A percentile compares a stretch with the other conserved stretches of the same genome.
These are phyloP conservation scores for Halisarca cf. caerulea DNA, from an alignment of 37 sponge, comb jelly and placozoan genomes.

Conservation along the genomic window DNA sequence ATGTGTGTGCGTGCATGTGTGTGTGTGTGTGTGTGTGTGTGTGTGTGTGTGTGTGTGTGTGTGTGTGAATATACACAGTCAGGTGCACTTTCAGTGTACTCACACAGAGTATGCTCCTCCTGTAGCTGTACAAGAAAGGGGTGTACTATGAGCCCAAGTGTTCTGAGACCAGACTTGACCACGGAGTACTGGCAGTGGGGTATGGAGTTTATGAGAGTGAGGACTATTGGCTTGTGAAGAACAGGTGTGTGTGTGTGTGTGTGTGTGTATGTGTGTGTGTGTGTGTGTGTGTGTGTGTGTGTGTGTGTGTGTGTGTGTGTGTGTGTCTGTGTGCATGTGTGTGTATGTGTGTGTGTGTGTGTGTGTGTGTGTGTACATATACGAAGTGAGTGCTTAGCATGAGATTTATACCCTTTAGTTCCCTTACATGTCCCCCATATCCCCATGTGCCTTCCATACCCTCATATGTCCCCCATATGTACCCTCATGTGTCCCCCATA, in stretches of 20 bases:
- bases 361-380: too few species aligned
- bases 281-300: too few species aligned
- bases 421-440: too few species aligned
- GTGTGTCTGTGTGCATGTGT: too few species aligned
- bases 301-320: too few species aligned
- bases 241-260: constrained; percentile 42
- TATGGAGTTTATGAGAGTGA: constrained; percentile 66
- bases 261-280: too few species aligned
- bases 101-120: not conserved
- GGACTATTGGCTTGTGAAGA: constrained; percentile 90
- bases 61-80: not conserved
- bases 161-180: constrained; percentile 80
- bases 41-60: not conserved
- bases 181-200: constrained; percentile 91
- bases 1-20: not conserved
- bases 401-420: too few species aligned
- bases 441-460: too few species aligned
- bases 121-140: constrained; percentile 65
- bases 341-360: too few species aligned
- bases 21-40: not conserved
- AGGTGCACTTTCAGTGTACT: not conserved
- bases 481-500: too few species aligned
- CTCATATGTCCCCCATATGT: too few species aligned
- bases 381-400: too few species aligned
- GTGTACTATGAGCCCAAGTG: constrained; percentile 81